Evolutionary conservation across 2,888 invertebrate species (phyloP), one percentile per base, ranked within the genome.

Genomic region (Rhagonycha fulva): DNA sequence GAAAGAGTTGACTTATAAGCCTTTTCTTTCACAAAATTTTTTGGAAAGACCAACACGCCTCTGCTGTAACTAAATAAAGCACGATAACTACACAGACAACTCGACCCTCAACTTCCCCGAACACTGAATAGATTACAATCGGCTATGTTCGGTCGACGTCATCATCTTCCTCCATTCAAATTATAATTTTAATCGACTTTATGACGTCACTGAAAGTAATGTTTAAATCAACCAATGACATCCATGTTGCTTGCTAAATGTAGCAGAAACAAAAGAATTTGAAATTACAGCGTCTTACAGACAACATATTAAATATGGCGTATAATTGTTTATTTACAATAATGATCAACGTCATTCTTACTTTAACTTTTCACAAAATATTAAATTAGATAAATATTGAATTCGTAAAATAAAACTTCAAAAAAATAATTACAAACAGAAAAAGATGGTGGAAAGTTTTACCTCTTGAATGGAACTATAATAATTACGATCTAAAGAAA

Each of bases 1-100:
- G 90, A 80, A 75, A 70, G 79, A 90, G 89, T 90, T 90, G 90
- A 90, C 89, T 89, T 89, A 72, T 88, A 89, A 87, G 88, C 89
- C 76, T 75, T 78, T 76, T 72, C 78, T 76, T 77, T 75, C 78
- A 80, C 80, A 73, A 81, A 77, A 69, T 70, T 70, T 23, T 70
- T 73, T 62, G 62, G 26, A 69, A 74, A 71, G 60, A 72, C 69
- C 71, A 78, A 78, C 75, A 71, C 74, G 70, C 24, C 75, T 73
- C 47, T 47, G 47, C 47, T 47, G 47, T 14, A 62, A 68, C 68
- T 72, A 62, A 78, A 47, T 61, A 73, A 66, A 68, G 70, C 68
- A 68, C 70, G 62, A 73, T 75, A 78, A 77, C 77, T 78, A 47
- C 47, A 47, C 47, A 70, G 73, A 47, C 75, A 68, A 75, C 70